Percentiles rank a stretch among this genome's conserved stretches.
Conservation (phyloP, 2,888 invertebrate genomes). For the Notodonta dromedarius region DNA sequence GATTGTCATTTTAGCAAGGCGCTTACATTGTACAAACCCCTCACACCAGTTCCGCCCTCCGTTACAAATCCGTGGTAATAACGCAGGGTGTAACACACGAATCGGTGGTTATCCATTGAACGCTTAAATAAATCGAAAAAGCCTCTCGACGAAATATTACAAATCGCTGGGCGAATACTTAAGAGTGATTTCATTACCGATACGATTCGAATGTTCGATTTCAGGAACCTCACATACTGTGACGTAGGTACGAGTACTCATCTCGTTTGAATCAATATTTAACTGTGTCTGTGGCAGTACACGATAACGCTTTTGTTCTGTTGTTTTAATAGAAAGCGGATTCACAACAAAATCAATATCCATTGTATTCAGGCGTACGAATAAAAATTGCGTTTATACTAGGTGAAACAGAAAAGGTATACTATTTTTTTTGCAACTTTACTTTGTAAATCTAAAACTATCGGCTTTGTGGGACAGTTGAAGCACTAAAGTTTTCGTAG, state of each 20-base stretch:
- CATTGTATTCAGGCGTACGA: no score
- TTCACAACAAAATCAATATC: no score
- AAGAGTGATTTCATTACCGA: constrained; percentile 21
- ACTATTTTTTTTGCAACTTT: no score
- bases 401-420: no score
- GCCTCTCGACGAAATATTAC: constrained; percentile 15
- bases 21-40: not conserved
- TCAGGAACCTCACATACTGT: not conserved
- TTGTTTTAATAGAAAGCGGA: no score
- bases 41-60: not conserved
- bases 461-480: no score
- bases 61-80: not conserved
- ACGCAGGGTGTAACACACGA: not conserved
- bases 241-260: no score
- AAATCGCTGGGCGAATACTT: constrained; percentile 21
- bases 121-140: constrained; percentile 9
- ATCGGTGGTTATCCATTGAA: not conserved
- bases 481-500: no score
- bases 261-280: constrained; percentile 5
- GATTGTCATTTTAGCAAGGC: not conserved
- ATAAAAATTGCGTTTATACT: no score
- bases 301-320: not conserved
- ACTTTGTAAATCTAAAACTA: no score
- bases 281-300: not conserved
- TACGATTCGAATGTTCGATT: constrained; percentile 3